Percentiles rank a stretch among this genome's conserved stretches.
Conservation (phyloP, 2,113 vertebrate genomes). For the Tachysurus vachellii region DNA sequence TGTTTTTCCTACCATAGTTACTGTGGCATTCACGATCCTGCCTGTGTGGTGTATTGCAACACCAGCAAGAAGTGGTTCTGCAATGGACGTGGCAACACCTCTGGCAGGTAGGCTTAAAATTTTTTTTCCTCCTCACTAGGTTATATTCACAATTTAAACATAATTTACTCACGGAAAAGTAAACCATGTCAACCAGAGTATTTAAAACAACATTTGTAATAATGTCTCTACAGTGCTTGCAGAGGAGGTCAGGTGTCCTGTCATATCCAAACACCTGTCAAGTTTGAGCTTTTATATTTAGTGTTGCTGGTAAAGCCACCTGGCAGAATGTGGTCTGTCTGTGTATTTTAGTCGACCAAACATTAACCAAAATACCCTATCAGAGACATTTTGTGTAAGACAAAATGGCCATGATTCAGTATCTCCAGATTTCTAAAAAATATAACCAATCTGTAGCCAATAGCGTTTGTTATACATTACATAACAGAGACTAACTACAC, state of each 20-base stretch:
- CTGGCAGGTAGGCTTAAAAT: conserved; percentile 82
- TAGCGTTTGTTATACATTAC: neutral
- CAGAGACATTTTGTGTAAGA: neutral
- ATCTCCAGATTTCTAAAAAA: neutral
- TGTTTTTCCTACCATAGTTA: conserved; percentile 70
- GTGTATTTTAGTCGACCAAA: neutral
- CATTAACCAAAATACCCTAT: neutral
- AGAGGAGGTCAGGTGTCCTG: neutral
- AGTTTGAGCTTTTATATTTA: neutral
- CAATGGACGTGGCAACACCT: conserved; percentile 96
- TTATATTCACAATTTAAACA: neutral
- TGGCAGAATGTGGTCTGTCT: neutral
- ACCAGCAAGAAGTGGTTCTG: conserved; percentile 99
- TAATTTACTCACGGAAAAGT: no score
- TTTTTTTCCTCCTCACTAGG: neutral
- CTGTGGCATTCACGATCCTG: conserved; percentile 97
- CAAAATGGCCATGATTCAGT: neutral
- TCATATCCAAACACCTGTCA: neutral
- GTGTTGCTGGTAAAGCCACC: neutral
- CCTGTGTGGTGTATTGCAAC: conserved; percentile 98
- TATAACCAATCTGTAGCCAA: neutral
- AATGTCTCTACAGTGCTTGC: neutral
- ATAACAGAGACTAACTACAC: neutral
- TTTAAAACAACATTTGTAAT: neutral
- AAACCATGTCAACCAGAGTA: neutral